Conservation (phyloP, 2,888 invertebrate species). For the Piscicola geometra region DNA sequence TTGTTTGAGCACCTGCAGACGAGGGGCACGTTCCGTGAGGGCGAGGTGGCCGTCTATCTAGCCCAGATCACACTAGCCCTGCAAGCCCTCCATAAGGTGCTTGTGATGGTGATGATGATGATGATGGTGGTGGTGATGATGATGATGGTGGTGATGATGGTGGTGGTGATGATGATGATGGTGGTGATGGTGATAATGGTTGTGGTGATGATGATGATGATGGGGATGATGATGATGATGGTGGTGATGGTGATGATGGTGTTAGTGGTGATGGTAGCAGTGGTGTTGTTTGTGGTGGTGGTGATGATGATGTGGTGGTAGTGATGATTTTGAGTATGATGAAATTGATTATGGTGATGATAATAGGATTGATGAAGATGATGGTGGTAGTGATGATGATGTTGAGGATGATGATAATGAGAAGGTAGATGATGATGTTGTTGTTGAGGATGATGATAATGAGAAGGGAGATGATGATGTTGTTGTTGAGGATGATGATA, state of each 20-base stretch:
- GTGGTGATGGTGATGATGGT: too few species aligned
- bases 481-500: background rate
- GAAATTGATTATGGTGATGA: background rate
- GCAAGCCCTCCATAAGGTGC: slow-evolving; percentile 86
- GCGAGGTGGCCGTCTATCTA: slow-evolving; percentile 84
- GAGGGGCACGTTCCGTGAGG: slow-evolving; percentile 83
- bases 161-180: slow-evolving; percentile 14
- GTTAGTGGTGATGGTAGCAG: too few species aligned
- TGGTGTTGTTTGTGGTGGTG: too few species aligned
- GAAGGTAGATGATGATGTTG: slow-evolving; percentile 13
- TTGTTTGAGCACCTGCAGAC: slow-evolving; percentile 93
- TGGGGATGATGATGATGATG: slow-evolving; percentile 1
- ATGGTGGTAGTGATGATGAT: slow-evolving; percentile 4
- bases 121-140: slow-evolving; percentile 35
- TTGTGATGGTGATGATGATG: slow-evolving; percentile 26
- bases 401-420: slow-evolving; percentile 5
- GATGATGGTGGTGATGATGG: slow-evolving; percentile 36
- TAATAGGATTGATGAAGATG: background rate
- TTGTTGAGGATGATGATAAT: slow-evolving; percentile 29
- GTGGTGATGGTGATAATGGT: slow-evolving; percentile 12
- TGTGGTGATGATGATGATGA: slow-evolving; percentile 17
- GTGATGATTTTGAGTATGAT: too few species aligned
- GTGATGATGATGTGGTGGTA: too few species aligned
- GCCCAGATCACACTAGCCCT: slow-evolving; percentile 91
- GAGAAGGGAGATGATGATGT: slow-evolving; percentile 12